These are phyloP conservation scores for Eupithecia tripunctaria DNA, from an alignment of 2,888 invertebrate genomes.

Conservation along the genomic window DNA sequence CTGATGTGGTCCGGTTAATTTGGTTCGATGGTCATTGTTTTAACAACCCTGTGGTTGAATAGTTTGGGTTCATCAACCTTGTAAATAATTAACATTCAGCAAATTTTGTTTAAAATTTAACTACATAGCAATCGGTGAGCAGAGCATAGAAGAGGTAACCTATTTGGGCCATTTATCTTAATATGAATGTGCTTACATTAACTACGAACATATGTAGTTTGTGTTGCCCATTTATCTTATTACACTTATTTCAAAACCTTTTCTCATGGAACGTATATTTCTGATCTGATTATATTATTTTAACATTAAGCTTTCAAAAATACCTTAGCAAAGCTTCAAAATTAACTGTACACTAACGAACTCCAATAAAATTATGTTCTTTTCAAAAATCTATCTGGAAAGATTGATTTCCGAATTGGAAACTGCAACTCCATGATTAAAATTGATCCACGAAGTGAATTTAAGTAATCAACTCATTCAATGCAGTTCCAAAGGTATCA, in stretches of 20 bases:
- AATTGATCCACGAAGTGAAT: slow-evolving; percentile 25
- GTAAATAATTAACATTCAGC: not conserved
- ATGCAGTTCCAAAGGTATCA: slow-evolving; percentile 52
- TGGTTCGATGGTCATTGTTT: slow-evolving; percentile 21
- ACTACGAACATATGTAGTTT: too few species aligned
- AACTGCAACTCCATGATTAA: slow-evolving; percentile 19
- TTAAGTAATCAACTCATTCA: slow-evolving; percentile 39
- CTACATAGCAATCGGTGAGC: too few species aligned
- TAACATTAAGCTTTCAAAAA: not conserved
- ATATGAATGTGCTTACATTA: too few species aligned
- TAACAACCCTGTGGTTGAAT: slow-evolving; percentile 7
- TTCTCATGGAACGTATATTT: too few species aligned
- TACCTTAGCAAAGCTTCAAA: not conserved
- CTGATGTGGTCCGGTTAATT: slow-evolving; percentile 35
- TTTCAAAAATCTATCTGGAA: not conserved
- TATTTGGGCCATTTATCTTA: too few species aligned
- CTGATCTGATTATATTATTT: too few species aligned
- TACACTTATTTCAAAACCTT: too few species aligned
- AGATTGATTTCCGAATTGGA: not conserved
- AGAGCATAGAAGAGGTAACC: too few species aligned
- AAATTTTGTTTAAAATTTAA: not conserved
- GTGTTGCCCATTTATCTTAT: too few species aligned
- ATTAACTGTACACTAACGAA: not conserved
- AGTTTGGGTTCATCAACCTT: not conserved
- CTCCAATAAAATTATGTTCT: not conserved